phyloP scores from a whole-genome alignment of 2,888 invertebrate species.

The Rhamnusium bicolor region DNA sequence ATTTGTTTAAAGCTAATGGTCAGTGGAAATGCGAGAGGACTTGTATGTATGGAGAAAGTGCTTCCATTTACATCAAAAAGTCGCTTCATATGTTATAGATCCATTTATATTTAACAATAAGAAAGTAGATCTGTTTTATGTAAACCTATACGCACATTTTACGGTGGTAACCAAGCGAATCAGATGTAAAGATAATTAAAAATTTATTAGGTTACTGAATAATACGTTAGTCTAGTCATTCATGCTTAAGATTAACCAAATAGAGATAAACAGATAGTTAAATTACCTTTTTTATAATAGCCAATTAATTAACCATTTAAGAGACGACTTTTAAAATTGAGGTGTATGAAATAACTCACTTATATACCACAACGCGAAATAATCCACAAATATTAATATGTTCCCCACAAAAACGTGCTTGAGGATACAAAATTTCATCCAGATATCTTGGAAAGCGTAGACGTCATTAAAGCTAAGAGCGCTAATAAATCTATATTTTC shows the following conservation, averaged over 20 bases:
- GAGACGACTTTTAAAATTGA: no score
- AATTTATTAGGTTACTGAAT: not conserved
- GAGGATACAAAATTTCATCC: no score
- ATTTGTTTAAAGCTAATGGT: constrained; percentile 55
- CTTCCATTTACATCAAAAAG: constrained; percentile 66
- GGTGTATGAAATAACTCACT: no score
- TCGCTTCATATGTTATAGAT: constrained; percentile 64
- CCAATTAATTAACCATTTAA: no score
- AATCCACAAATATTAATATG: no score
- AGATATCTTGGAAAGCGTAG: no score
- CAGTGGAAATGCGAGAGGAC: constrained; percentile 41
- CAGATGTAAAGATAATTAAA: constrained; percentile 8
- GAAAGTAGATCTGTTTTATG: constrained; percentile 60
- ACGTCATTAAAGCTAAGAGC: no score
- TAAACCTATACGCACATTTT: not conserved
- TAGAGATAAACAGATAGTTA: not conserved
- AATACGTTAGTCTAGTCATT: not conserved
- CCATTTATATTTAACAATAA: constrained; percentile 63
- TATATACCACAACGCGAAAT: no score
- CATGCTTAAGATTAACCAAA: not conserved
- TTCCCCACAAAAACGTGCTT: no score
- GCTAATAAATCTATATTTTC: no score
- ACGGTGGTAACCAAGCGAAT: not conserved
- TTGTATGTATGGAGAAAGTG: constrained; percentile 65
- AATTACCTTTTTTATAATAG: no score